These are phyloP conservation scores for Neodiprion fabricii DNA, from an alignment of 1,140 invertebrate genomes.

Conservation along the genomic window DNA sequence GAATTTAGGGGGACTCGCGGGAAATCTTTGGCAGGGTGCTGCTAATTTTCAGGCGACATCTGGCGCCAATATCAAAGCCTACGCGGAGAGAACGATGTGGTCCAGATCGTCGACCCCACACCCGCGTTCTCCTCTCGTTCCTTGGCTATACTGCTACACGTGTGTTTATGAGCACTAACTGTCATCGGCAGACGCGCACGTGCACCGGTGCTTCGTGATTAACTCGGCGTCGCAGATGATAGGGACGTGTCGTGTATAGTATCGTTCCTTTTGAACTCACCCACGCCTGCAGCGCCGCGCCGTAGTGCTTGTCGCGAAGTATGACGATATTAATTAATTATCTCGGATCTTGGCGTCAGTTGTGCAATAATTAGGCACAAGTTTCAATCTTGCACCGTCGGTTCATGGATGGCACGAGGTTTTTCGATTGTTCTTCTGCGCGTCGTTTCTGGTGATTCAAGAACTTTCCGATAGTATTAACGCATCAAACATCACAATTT, in stretches of 20 bases:
- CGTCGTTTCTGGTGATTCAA: too few relatives aligned
- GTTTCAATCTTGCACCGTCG: too few relatives aligned
- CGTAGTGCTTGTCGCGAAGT: too few relatives aligned
- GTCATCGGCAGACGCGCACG: not conserved
- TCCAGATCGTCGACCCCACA: not conserved
- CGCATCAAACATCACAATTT: too few relatives aligned
- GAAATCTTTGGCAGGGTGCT: not conserved
- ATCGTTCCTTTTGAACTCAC: too few relatives aligned
- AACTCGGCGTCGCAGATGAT: not conserved
- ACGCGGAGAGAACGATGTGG: not conserved
- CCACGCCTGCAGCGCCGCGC: too few relatives aligned
- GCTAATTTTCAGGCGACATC: not conserved
- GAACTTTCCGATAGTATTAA: too few relatives aligned
- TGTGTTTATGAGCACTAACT: conserved; percentile 1
- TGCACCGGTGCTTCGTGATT: not conserved
- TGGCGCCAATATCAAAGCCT: not conserved
- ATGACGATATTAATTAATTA: too few relatives aligned
- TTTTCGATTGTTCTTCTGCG: too few relatives aligned
- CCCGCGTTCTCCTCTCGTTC: not conserved
- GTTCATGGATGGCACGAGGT: too few relatives aligned
- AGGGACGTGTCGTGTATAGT: not conserved
- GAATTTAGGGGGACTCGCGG: not conserved
- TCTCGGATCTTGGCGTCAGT: too few relatives aligned
- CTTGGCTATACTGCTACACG: not conserved
- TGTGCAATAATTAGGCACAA: too few relatives aligned